Conservation (phyloP, 2,113 vertebrate genomes). For the Plecotus auritus region DNA sequence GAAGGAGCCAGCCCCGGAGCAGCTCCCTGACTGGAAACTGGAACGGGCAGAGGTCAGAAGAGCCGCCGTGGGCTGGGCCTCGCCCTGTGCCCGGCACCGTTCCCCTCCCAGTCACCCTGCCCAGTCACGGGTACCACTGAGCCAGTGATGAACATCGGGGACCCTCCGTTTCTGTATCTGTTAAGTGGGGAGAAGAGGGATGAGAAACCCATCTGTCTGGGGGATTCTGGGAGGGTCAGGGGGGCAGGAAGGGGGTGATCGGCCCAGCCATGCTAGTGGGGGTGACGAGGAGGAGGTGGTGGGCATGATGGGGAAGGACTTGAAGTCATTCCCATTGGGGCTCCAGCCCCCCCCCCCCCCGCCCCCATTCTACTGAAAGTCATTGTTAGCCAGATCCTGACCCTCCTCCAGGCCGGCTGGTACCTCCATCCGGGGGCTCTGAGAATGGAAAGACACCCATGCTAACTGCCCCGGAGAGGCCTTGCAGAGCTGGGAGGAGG, state of each 20-base stretch:
- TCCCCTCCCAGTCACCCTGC: fast-evolving
- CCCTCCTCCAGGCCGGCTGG: background rate
- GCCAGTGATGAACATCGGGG: background rate
- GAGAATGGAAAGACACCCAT: background rate
- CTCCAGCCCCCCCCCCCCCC: background rate
- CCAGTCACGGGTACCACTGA: background rate
- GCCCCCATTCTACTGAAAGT: too few species aligned
- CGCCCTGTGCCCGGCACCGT: fast-evolving
- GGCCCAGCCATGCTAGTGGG: too few species aligned
- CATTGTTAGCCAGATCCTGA: background rate
- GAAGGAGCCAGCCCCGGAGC: too few species aligned
- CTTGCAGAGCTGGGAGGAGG: background rate
- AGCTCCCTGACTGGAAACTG: background rate
- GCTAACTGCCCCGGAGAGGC: background rate
- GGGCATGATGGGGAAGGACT: background rate
- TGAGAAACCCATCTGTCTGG: background rate
- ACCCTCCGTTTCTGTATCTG: background rate
- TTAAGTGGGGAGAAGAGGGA: background rate
- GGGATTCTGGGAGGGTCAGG: background rate
- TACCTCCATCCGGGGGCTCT: background rate
- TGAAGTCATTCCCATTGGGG: too few species aligned
- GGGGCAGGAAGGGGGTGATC: background rate
- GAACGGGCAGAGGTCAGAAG: too few species aligned
- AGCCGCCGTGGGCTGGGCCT: fast-evolving
- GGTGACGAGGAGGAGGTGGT: too few species aligned